Base-by-base conservation (phyloP, 2,888 invertebrate species). In the Leptogaster cylindrica region DNA sequence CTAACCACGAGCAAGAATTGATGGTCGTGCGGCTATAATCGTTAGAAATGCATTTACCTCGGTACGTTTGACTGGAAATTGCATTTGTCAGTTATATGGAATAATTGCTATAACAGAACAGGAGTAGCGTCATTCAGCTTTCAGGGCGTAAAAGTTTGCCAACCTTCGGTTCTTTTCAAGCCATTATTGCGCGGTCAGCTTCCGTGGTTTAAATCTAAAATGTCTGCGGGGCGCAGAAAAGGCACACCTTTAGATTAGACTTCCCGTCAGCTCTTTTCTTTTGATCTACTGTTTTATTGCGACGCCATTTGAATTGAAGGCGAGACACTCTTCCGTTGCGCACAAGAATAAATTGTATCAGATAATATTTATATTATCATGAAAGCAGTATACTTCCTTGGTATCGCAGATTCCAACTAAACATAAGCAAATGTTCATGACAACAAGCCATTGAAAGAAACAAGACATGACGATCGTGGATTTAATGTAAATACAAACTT, bases 401-500 rank as follows among this genome's bases (percentile, higher is more conserved):
- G 6, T 20, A 46, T 20, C 46, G 20, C 46, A 20, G 16, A 20
- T 20, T 46, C 20, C 20, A 7, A 14, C 16, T 18, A 16, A 10
- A 2, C 10, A 39, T 25, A 27, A 4, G n/a, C n/a, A n/a, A 36
- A 8, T 41, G 23, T 23, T 39, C 39, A 18, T 58, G 58, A 41
- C 58, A 41, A 58, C 58, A 41, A 58, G 39, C 3, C 27, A 12
- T 58, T 58, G 18, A 58, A 58, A 41, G 23, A 58, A 58, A 58
- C 27, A 58, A 58, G 41, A 58, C 58, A 41, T 58, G 58, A 58
- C 39, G 58, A 58, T 41, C 58, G 58, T 58, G 58, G 25, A 58
- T 41, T 25, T 41, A 28, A 12, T 23, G 39, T 39, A 58, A 58
- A 58, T 41, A 58, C n/a, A 41, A 58, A 31, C 33, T 52, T 52